Conservation (phyloP, 2,797 vertebrate genomes). For the Rhinoraja longicauda region DNA sequence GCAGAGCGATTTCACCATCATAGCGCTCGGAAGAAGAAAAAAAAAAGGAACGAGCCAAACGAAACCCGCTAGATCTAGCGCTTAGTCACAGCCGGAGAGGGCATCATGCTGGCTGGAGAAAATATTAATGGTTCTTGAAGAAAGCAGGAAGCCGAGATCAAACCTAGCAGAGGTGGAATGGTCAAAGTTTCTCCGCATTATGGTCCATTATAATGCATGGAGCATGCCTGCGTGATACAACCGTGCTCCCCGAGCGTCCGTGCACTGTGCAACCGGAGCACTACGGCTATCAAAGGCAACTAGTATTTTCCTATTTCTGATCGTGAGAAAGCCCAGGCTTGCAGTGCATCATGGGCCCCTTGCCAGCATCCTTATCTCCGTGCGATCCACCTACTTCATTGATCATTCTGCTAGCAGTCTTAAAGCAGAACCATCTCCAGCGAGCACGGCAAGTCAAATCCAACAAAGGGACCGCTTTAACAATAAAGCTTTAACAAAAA, state of each 20-base stretch:
- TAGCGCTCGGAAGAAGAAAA: background rate
- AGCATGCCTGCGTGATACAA: conserved; percentile 29
- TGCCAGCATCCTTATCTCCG: conserved; percentile 46
- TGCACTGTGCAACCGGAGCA: conserved; percentile 19
- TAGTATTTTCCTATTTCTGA: conserved; percentile 41
- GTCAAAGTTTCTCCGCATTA: conserved; percentile 39
- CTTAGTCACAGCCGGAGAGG: background rate
- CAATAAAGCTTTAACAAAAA: background rate
- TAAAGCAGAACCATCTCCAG: conserved; percentile 6
- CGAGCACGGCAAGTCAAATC: background rate
- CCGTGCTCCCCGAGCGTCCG: conserved; percentile 2
- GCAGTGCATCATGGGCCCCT: conserved; percentile 47
- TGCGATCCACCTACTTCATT: conserved; percentile 46
- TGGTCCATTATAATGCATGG: conserved; percentile 38
- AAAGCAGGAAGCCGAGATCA: conserved; percentile 35
- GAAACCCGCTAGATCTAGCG: conserved; percentile 29
- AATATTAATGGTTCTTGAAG: conserved; percentile 37
- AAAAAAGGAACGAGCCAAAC: conserved; percentile 25
- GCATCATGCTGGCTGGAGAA: conserved; percentile 43
- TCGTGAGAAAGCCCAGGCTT: conserved; percentile 42
- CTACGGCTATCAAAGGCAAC: conserved; percentile 33
- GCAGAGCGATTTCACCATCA: conserved; percentile 19
- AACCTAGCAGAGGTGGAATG: conserved; percentile 12
- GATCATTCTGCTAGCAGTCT: conserved; percentile 39
- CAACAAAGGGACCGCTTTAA: background rate